Conservation (phyloP, 2,797 vertebrate genomes). For the Neolamprologus multifasciatus region DNA sequence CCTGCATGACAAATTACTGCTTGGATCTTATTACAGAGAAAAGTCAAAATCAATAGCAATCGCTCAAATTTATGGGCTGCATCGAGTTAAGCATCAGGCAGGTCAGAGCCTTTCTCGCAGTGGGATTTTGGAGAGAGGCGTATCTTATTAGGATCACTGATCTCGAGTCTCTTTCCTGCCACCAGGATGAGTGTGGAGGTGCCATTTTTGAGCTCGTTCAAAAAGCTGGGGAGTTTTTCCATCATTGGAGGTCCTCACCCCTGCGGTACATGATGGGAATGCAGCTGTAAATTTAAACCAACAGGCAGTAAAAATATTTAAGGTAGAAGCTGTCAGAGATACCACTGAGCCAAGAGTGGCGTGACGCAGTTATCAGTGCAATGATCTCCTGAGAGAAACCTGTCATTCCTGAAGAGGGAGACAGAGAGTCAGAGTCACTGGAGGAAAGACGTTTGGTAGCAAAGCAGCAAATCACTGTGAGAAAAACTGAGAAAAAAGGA, state of each 20-base stretch:
- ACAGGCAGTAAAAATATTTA: neutral
- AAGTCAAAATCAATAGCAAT: neutral
- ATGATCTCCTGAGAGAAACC: neutral
- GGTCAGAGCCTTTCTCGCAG: neutral
- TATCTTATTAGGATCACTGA: neutral
- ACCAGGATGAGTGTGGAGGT: neutral
- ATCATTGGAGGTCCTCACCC: neutral
- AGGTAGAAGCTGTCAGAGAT: too few relatives aligned
- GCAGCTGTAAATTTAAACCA: neutral
- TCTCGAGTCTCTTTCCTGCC: neutral
- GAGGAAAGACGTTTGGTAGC: neutral
- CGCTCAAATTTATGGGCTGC: neutral
- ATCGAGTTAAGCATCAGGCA: neutral
- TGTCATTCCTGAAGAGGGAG: constrained; percentile 70
- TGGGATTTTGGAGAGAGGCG: neutral
- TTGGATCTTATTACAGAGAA: neutral
- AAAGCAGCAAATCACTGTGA: constrained; percentile 16
- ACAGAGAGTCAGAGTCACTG: constrained; percentile 61
- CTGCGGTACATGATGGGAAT: neutral
- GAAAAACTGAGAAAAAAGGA: constrained; percentile 16
- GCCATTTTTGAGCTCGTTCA: neutral
- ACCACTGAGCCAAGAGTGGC: neutral
- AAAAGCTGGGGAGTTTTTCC: neutral
- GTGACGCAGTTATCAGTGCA: neutral
- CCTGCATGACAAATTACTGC: neutral